Base-by-base conservation (phyloP, 2,113 vertebrate species). In the Barnardius zonarius region DNA sequence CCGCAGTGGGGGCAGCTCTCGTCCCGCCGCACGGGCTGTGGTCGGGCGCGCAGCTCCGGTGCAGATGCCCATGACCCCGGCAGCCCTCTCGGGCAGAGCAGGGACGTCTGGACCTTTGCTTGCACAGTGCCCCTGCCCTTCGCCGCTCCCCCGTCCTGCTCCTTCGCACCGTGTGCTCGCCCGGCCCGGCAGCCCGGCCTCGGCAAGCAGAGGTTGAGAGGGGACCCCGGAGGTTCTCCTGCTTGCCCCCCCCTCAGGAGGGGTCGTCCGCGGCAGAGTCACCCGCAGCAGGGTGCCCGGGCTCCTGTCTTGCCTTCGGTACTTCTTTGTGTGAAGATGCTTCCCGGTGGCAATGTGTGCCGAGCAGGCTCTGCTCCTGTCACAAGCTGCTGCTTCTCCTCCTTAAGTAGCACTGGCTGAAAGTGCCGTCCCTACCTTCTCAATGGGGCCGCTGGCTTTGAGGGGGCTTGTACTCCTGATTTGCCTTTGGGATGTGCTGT, bases 381-480 rank as follows among this genome's bases (percentile, higher is more conserved):
- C n/a, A 39, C 27, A 17, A 9, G 16, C 41, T 5, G 11, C 2
- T 4, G 16, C 62, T 37, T 5, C 70, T 41, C 51, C 57, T 37
- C 74, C 43, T 5, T 59, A 35, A 59, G 22, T 14, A 59, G 31
- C 35, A 2, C 33, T 52, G 43, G 61, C n/a, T 52, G 0, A 2
- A 22, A 30, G 23, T 52, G 57, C 59, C 13, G 10, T 64, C 52
- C 41, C 17, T 25, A 46, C 57, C 41, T 5, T 2, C 75, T 54
- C 4, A 0, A 6, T 0, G 0, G 22, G 28, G n/a, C 61, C 9
- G 37, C 37, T 44, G 1, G 6, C 18, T 68, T 17, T 5, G 41
- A 24, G 75, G 64, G 41, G 3, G 2, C 6, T 18, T 39, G 2
- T 5, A 2, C 9, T 5, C 3, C 7, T 6, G 57, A 0, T 46